phyloP scores from a whole-genome alignment of 1,140 invertebrate species.

The Copidosoma floridanum region DNA sequence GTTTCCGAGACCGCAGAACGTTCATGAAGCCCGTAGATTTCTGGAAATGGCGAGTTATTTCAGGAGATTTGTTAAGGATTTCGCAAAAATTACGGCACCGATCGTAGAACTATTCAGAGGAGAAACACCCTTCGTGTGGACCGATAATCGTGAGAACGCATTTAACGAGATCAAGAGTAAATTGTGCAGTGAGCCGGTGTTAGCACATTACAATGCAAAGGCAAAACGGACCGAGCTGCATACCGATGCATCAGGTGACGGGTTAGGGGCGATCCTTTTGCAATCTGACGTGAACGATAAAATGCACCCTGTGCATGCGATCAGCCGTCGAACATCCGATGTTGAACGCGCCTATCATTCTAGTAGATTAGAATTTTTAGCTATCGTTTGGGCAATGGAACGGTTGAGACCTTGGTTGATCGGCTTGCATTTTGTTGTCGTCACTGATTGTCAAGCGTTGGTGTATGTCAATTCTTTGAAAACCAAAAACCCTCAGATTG shows the following conservation, averaged over 20 bases:
- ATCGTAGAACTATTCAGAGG: slow-evolving; percentile 23
- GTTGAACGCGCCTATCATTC: slow-evolving; percentile 32
- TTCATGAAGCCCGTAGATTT: slow-evolving; percentile 49
- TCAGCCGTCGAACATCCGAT: slow-evolving; percentile 23
- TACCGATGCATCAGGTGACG: slow-evolving; percentile 29
- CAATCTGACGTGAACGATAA: slow-evolving; percentile 18
- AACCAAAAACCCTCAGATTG: slow-evolving; percentile 23
- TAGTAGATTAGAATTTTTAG: slow-evolving; percentile 33
- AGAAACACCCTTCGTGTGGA: neutral
- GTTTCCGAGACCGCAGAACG: slow-evolving; percentile 38
- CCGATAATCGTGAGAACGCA: neutral
- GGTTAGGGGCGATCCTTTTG: slow-evolving; percentile 26
- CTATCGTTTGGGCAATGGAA: slow-evolving; percentile 24
- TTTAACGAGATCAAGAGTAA: slow-evolving; percentile 16
- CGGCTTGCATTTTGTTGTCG: slow-evolving; percentile 18
- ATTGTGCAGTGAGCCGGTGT: neutral
- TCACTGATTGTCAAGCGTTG: slow-evolving; percentile 27
- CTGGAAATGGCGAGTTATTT: slow-evolving; percentile 53
- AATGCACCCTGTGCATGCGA: slow-evolving; percentile 21
- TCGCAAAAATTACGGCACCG: slow-evolving; percentile 34
- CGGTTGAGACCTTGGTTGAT: slow-evolving; percentile 26
- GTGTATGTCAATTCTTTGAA: slow-evolving; percentile 17
- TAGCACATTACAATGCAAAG: slow-evolving; percentile 13
- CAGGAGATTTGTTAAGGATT: slow-evolving; percentile 44
- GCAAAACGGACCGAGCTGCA: slow-evolving; percentile 27